A percentile compares a stretch with the other conserved stretches of the same genome.
phyloP scores from a whole-genome alignment of 2,113 vertebrate species.

The Cynocephalus volans region DNA sequence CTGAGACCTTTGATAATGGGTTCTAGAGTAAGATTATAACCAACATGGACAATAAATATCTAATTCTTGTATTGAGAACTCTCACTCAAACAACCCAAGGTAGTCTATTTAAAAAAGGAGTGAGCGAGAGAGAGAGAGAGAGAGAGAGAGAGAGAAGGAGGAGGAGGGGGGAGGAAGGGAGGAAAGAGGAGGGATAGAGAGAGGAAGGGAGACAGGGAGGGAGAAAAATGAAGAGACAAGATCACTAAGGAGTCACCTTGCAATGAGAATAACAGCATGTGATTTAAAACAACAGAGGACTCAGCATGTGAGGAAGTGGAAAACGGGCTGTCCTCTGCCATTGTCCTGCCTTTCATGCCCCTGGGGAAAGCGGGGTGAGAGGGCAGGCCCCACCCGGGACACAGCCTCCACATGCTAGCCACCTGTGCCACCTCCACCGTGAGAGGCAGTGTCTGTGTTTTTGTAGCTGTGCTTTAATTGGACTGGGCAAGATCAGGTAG shows the following conservation, averaged over 20 bases:
- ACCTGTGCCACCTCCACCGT: neutral
- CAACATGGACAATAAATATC: neutral
- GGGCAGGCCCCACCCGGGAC: neutral
- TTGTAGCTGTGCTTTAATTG: constrained; percentile 32
- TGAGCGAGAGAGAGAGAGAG: too few species aligned
- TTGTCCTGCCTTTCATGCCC: neutral
- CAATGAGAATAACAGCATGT: neutral
- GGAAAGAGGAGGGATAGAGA: neutral
- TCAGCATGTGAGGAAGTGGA: neutral
- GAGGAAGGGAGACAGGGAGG: accelerated
- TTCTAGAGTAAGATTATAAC: neutral
- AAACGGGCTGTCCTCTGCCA: neutral
- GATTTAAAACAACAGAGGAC: neutral
- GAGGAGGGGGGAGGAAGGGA: neutral
- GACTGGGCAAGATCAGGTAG: constrained; percentile 30
- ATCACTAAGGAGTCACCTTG: neutral
- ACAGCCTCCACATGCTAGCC: neutral
- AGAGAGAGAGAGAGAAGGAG: neutral
- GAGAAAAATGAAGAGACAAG: neutral
- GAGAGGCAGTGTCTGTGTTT: neutral
- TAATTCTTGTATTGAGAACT: neutral
- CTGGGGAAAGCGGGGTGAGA: too few species aligned
- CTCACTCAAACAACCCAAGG: neutral
- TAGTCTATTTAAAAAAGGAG: neutral
- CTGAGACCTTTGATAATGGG: neutral